Evolutionary conservation across 2,797 vertebrate species (phyloP), one percentile per base, ranked within the genome.

Genomic region (Forpus xanthops): DNA sequence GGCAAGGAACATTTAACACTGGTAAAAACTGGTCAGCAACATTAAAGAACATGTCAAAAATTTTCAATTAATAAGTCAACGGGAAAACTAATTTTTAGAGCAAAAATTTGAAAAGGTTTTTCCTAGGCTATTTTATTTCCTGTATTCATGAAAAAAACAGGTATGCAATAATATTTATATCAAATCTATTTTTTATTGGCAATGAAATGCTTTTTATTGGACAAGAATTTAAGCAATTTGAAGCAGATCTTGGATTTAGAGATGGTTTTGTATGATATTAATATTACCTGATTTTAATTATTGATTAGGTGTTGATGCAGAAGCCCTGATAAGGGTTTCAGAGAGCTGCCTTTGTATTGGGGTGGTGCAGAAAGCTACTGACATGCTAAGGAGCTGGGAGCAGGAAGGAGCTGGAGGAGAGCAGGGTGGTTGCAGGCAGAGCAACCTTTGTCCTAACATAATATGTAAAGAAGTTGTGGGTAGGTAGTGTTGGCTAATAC

Each of bases 291-390:
- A 23, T 5, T 61, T 75, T 2, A 65, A 66, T 21, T 21, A 12
- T 35, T 33, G 15, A 25, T 64, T 23, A 52, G 6, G 4, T 27
- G 6, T 50, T 39, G 37, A n/a, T 83, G 47, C 10, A 74, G 61
- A 75, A 84, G 31, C 19, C 9, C 24, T 14, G 5, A 18, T 3
- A 15, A 25, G 6, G 39, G 10, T 15, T 58, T 47, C 5, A 27
- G 21, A 35, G 24, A 31, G 18, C 4, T 44, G 31, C 4, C 12
- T 65, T 0, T 19, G 7, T 15, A 11, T 0, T 7, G 37, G 47
- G 41, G 31, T 53, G 50, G 3, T 67, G 23, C 60, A 64, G 35
- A 53, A 45, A n/a, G 27, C 41, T 85, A 12, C 64, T 21, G 30
- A 27, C 10, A 24, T 0, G 3, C 13, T 41, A 28, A 80, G 50